These are phyloP conservation scores for Arizona elegans DNA, from an alignment of 2,113 vertebrate species.

Conservation along the genomic window DNA sequence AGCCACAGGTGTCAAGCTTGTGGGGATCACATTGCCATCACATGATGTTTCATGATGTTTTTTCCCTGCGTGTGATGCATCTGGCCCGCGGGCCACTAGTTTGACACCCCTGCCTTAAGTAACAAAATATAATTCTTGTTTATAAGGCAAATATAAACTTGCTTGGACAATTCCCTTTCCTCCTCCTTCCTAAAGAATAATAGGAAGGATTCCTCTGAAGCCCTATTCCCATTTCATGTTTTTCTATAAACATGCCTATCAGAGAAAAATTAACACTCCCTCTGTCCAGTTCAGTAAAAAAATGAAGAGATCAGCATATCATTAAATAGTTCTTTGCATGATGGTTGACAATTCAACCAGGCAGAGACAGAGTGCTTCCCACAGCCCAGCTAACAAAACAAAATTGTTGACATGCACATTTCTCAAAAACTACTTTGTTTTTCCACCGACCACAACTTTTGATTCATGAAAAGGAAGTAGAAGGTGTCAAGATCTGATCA, in stretches of 20 bases:
- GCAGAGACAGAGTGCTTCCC: neutral
- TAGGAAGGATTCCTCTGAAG: neutral
- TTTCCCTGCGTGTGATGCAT: too few relatives aligned
- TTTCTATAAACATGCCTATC: constrained; percentile 21
- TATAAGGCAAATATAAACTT: neutral
- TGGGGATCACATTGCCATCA: too few relatives aligned
- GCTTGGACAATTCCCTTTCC: neutral
- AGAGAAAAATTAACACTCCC: neutral
- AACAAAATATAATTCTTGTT: neutral
- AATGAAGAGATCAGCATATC: constrained; percentile 3
- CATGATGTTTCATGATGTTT: too few relatives aligned
- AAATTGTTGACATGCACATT: neutral
- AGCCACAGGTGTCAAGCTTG: too few relatives aligned
- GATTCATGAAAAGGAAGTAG: neutral
- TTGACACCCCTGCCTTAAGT: too few relatives aligned
- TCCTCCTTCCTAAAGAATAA: neutral
- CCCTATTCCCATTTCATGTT: constrained; percentile 26
- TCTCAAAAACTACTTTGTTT: neutral
- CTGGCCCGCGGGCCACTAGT: too few relatives aligned
- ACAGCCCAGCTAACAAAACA: neutral
- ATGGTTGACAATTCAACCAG: neutral
- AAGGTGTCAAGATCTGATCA: neutral
- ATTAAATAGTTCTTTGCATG: constrained; percentile 1
- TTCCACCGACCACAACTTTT: neutral
- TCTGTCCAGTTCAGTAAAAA: constrained; percentile 18